Percentiles rank a stretch among this genome's conserved stretches.
phyloP scores from a whole-genome alignment of 2,888 invertebrate genomes.

The Callyntrura sp. region DNA sequence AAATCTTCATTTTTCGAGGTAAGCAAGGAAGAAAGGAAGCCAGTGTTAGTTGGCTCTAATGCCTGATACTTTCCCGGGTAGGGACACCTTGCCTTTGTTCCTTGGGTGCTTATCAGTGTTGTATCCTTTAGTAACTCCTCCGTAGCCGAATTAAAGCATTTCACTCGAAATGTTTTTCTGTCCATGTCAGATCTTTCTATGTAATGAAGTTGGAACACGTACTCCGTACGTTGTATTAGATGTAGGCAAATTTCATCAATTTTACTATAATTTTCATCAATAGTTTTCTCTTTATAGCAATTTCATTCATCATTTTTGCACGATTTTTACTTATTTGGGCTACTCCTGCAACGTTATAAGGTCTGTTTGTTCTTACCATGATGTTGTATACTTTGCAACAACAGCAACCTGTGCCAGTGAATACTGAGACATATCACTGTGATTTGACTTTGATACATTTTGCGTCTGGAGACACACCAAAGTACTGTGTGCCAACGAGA shows the following conservation, averaged over 20 bases:
- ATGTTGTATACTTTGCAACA: slow-evolving; percentile 29
- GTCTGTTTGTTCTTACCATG: slow-evolving; percentile 3
- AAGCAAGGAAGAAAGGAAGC: no score
- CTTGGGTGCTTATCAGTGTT: slow-evolving; percentile 23
- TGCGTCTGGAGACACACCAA: slow-evolving; percentile 7
- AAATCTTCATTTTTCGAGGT: no score
- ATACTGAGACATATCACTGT: background rate
- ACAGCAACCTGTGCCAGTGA: slow-evolving; percentile 27
- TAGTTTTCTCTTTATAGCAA: no score
- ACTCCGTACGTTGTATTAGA: slow-evolving; percentile 26
- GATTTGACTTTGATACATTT: background rate
- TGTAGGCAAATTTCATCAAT: slow-evolving; percentile 43
- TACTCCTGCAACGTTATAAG: no score
- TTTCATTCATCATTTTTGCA: no score
- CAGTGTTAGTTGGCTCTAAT: background rate
- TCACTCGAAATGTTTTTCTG: background rate
- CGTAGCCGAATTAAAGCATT: background rate
- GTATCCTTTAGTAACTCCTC: background rate
- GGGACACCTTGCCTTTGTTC: background rate
- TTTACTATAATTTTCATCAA: no score
- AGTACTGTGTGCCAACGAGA: slow-evolving; percentile 38
- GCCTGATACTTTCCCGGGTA: slow-evolving; percentile 35
- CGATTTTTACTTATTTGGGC: no score
- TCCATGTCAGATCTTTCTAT: slow-evolving; percentile 8
- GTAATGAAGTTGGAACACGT: slow-evolving; percentile 35